Evolutionary conservation across 2,113 vertebrate genomes (phyloP).

Genomic region (Vulpes ferrilata): DNA sequence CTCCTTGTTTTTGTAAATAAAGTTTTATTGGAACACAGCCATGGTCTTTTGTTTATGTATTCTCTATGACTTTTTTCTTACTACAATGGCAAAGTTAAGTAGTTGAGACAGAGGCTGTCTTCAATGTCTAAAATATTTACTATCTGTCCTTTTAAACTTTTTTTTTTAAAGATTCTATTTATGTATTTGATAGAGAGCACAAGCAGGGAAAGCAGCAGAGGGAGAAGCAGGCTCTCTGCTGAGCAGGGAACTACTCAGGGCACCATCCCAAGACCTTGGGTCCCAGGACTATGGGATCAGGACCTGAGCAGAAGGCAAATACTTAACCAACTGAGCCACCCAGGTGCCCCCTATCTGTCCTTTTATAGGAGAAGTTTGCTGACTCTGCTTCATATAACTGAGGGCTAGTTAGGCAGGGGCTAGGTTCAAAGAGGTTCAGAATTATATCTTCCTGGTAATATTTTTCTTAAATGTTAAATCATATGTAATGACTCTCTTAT

Average conservation of each 20-base stretch:
- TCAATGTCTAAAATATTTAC: not conserved
- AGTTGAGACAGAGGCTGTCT: not conserved
- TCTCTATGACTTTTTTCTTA: not conserved
- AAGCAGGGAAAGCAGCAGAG: not conserved
- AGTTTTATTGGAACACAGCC: not conserved
- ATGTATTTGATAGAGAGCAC: not conserved
- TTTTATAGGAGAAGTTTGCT: not conserved
- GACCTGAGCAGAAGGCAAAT: not conserved
- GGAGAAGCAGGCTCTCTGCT: not conserved
- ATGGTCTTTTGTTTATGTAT: not conserved
- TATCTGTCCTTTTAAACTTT: not conserved
- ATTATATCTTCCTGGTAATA: not conserved
- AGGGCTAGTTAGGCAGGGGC: not conserved
- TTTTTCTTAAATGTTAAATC: not conserved
- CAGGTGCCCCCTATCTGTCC: not conserved
- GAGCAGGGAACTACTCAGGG: not conserved
- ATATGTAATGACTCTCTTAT: not conserved
- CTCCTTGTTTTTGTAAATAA: not conserved
- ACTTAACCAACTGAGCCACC: not conserved
- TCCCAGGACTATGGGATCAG: not conserved
- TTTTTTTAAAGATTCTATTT: not conserved
- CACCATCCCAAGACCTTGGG: not conserved
- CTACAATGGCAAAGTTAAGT: not conserved
- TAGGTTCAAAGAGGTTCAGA: not conserved
- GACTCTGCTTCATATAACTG: not conserved